These are phyloP conservation scores for Clangula hyemalis DNA, from an alignment of 2,797 vertebrate genomes.

Conservation along the genomic window DNA sequence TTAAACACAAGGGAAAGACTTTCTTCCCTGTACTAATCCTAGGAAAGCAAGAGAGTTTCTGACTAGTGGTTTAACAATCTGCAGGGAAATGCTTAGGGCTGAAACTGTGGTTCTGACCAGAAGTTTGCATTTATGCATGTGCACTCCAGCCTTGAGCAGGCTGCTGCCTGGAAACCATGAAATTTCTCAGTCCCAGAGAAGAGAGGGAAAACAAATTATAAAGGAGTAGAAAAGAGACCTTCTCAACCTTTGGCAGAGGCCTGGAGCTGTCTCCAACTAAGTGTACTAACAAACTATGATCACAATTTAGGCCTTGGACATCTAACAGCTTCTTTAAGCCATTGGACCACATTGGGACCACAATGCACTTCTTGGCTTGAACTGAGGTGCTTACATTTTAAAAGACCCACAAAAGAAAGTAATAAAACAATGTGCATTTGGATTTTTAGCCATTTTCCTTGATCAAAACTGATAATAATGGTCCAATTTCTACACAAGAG, in stretches of 20 bases:
- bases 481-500: not conserved
- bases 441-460: not conserved
- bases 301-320: not conserved
- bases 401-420: not conserved
- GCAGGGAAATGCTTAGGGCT: not conserved
- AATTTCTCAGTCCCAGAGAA: not conserved
- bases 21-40: not conserved
- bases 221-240: not conserved
- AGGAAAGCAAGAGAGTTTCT: not conserved
- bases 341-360: not conserved
- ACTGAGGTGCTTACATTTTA: not conserved
- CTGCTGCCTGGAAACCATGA: not conserved
- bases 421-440: not conserved
- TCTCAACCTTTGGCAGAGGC: not conserved
- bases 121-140: not conserved
- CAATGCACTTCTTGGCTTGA: not conserved
- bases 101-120: not conserved
- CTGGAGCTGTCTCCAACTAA: not conserved
- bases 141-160: not conserved
- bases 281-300: not conserved
- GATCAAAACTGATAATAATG: not conserved
- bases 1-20: not conserved
- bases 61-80: not conserved
- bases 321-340: not conserved
- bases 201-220: not conserved